These are phyloP conservation scores for Corynorhinus townsendii DNA, from an alignment of 2,113 vertebrate species.

Conservation along the genomic window DNA sequence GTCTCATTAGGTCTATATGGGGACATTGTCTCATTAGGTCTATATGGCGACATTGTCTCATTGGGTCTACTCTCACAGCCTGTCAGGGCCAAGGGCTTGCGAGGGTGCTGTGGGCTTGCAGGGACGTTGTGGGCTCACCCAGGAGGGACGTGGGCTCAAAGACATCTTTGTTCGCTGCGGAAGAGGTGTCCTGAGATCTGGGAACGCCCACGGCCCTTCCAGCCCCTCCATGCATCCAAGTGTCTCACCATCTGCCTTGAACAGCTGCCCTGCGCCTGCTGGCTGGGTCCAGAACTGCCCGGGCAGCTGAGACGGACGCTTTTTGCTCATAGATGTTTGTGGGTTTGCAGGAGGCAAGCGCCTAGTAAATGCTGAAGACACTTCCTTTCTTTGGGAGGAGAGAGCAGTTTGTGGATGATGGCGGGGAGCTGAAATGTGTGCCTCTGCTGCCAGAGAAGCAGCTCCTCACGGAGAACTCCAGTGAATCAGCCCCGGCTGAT, in stretches of 20 bases:
- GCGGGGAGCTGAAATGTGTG: neutral
- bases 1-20: no score
- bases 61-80: neutral
- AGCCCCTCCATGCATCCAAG: neutral
- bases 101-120: no score
- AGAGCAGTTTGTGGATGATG: neutral
- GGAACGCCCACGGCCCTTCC: neutral
- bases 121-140: neutral
- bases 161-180: neutral
- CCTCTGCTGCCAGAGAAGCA: neutral
- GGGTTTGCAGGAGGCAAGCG: neutral
- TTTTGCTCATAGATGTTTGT: neutral
- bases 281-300: neutral
- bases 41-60: no score
- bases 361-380: neutral
- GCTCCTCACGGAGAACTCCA: neutral
- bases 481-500: neutral
- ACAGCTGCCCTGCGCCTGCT: neutral
- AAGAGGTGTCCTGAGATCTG: no score
- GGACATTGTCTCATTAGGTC: no score
- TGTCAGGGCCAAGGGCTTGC: neutral
- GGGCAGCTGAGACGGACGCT: no score
- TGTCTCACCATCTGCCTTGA: neutral
- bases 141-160: neutral
- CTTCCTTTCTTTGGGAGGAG: neutral